Percentiles rank a stretch among this genome's conserved stretches.
Evolutionary conservation across 2,888 invertebrate genomes (phyloP).

Genomic region (Cyrtodaria siliqua): DNA sequence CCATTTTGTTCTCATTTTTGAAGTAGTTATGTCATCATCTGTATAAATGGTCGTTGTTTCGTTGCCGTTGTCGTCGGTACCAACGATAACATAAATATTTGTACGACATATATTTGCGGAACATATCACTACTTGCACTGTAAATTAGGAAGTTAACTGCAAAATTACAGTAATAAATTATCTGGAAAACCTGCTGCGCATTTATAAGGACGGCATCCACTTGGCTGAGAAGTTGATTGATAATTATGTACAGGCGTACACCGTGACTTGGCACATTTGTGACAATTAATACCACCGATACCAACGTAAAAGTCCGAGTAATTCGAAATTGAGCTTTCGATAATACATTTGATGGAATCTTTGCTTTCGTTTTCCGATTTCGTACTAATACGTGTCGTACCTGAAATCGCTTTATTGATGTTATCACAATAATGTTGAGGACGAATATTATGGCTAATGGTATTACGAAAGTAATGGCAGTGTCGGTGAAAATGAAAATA

Average conservation of each 20-base stretch:
- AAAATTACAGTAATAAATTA: slow-evolving; percentile 74
- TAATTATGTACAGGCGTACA: slow-evolving; percentile 71
- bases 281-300: slow-evolving; percentile 76
- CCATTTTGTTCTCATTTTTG: too few relatives aligned
- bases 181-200: slow-evolving; percentile 73
- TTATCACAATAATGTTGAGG: slow-evolving; percentile 68
- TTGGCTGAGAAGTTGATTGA: slow-evolving; percentile 50
- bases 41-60: not conserved
- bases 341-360: slow-evolving; percentile 47
- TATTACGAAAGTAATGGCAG: slow-evolving; percentile 70
- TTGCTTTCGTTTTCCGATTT: slow-evolving; percentile 18
- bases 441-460: slow-evolving; percentile 73
- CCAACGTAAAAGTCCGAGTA: slow-evolving; percentile 76
- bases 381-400: slow-evolving; percentile 25
- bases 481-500: slow-evolving; percentile 74
- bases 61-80: not conserved
- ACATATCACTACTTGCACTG: slow-evolving; percentile 69
- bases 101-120: slow-evolving; percentile 60
- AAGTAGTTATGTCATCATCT: too few relatives aligned
- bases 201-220: slow-evolving; percentile 20
- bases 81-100: slow-evolving; percentile 27
- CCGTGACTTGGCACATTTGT: slow-evolving; percentile 80
- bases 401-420: slow-evolving; percentile 41
- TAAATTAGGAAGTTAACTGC: slow-evolving; percentile 75
- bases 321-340: slow-evolving; percentile 71